Evolutionary conservation across 2,113 vertebrate genomes (phyloP).

Genomic region (Alaudala cheleensis): DNA sequence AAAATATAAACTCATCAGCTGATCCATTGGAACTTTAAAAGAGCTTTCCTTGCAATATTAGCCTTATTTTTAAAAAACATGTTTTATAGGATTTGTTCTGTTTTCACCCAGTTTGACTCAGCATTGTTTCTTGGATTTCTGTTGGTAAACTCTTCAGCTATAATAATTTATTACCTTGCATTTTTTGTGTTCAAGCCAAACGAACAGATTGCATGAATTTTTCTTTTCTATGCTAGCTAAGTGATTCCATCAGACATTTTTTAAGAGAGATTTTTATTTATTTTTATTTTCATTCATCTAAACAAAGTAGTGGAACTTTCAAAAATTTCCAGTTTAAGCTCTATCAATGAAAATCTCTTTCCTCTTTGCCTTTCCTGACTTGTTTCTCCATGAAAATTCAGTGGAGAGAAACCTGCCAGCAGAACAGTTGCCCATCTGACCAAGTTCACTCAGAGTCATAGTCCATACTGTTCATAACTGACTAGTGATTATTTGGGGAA

Average conservation of each 20-base stretch:
- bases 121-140: not conserved
- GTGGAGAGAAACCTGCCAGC: not conserved
- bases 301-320: not conserved
- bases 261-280: not conserved
- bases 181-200: not conserved
- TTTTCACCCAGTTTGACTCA: not conserved
- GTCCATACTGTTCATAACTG: not conserved
- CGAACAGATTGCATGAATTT: not conserved
- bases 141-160: not conserved
- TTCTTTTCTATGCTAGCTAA: not conserved
- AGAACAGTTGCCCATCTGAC: not conserved
- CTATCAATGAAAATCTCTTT: not conserved
- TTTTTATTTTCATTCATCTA: not conserved
- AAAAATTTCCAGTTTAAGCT: not conserved
- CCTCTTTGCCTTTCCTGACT: not conserved
- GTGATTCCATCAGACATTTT: not conserved
- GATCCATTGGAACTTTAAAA: not conserved
- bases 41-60: not conserved
- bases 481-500: not conserved
- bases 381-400: not conserved
- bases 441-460: not conserved
- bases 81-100: not conserved
- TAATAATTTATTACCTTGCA: constrained; percentile 15
- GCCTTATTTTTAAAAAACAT: not conserved
- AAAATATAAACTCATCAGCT: not conserved